phyloP scores from a whole-genome alignment of 2,888 invertebrate species.

The Polydesmus complanatus region DNA sequence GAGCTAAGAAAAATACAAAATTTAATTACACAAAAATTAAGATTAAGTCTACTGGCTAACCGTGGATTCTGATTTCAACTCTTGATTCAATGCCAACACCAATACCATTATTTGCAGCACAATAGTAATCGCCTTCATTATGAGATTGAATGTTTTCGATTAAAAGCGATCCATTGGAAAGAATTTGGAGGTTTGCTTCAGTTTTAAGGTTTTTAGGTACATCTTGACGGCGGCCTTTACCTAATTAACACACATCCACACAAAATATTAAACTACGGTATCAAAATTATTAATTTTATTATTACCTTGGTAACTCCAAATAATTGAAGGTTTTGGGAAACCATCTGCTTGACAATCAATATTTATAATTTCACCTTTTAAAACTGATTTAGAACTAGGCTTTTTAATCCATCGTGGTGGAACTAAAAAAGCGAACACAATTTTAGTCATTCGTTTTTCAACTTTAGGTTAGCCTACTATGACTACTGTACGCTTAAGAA shows the following conservation, averaged over 20 bases:
- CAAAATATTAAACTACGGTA: no score
- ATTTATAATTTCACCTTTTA: slow-evolving; percentile 12
- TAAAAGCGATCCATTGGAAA: slow-evolving; percentile 10
- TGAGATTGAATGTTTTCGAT: not conserved
- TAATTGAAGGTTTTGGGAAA: slow-evolving; percentile 17
- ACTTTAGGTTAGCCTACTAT: not conserved
- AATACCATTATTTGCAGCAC: slow-evolving; percentile 32
- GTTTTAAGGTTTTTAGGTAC: not conserved
- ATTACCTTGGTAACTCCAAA: no score
- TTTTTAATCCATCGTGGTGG: slow-evolving; percentile 17
- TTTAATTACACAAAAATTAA: no score
- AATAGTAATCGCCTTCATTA: slow-evolving; percentile 33
- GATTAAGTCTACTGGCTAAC: no score
- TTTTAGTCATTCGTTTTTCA: no score
- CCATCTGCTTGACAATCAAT: slow-evolving; percentile 18
- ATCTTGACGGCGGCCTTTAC: not conserved
- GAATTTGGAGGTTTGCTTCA: not conserved
- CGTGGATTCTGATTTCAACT: slow-evolving; percentile 30
- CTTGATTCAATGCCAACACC: slow-evolving; percentile 31
- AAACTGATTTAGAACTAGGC: slow-evolving; percentile 12
- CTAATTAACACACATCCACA: not conserved
- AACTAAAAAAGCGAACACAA: slow-evolving; percentile 13
- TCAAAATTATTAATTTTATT: no score
- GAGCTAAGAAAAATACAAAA: slow-evolving; percentile 2
- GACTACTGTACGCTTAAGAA: not conserved